Evolutionary conservation across 2,113 vertebrate genomes (phyloP).

Genomic region (Chionodraco myersi): DNA sequence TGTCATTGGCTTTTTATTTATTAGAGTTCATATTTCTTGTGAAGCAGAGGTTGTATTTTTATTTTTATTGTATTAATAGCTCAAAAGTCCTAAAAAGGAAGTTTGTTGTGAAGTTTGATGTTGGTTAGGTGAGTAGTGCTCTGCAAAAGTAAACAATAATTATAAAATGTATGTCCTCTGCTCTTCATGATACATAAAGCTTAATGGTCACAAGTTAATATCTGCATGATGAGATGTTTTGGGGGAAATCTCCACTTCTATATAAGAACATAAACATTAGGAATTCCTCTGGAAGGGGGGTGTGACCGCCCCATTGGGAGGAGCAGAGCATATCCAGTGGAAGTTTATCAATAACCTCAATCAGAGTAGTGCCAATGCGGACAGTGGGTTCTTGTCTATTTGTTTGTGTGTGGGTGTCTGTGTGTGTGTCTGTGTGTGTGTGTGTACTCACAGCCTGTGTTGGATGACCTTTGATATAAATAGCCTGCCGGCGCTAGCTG

Average conservation of each 20-base stretch:
- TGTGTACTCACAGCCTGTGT: conserved; percentile 72
- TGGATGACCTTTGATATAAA: conserved; percentile 84
- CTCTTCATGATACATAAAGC: no score
- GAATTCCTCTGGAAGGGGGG: neutral
- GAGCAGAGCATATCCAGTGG: conserved; percentile 62
- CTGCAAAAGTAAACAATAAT: neutral
- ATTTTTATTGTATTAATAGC: neutral
- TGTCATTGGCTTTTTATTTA: neutral
- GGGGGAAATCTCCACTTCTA: neutral
- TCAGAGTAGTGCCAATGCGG: conserved; percentile 63
- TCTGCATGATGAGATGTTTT: no score
- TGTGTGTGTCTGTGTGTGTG: conserved; percentile 65
- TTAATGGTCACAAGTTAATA: neutral
- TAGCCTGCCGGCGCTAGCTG: conserved; percentile 76
- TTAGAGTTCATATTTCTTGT: neutral
- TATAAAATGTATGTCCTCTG: neutral
- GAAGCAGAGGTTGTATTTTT: neutral
- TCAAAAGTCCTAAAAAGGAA: neutral
- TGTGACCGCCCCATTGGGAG: conserved; percentile 31
- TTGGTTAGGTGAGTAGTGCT: neutral
- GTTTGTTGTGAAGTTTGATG: no score
- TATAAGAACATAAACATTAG: neutral
- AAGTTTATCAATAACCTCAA: conserved; percentile 80
- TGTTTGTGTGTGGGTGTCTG: conserved; percentile 49
- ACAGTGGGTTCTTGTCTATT: conserved; percentile 63